Percentiles rank a stretch among this genome's conserved stretches.
These are phyloP conservation scores for Notodonta dromedarius DNA, from an alignment of 2,888 invertebrate genomes.

Conservation along the genomic window DNA sequence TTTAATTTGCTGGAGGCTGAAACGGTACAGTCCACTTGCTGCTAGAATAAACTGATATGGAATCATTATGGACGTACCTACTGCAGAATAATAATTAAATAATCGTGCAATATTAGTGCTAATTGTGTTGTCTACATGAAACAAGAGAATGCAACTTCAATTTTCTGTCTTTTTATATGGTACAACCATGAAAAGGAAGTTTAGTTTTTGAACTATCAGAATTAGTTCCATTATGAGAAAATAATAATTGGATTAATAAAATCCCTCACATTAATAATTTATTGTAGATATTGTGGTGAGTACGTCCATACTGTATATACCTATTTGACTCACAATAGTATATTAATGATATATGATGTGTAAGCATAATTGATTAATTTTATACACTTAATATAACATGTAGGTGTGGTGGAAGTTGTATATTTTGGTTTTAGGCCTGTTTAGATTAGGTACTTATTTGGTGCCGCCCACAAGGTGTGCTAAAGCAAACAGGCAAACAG, in stretches of 20 bases:
- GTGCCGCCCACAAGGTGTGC: background rate
- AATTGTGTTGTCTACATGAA: too few relatives aligned
- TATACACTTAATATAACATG: constrained; percentile 28
- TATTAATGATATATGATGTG: constrained; percentile 40
- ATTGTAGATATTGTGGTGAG: background rate
- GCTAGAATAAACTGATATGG: constrained; percentile 74
- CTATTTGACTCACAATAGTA: constrained; percentile 43
- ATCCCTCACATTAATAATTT: too few relatives aligned
- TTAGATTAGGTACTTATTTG: background rate
- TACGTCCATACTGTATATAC: constrained; percentile 18
- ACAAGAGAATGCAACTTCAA: too few relatives aligned
- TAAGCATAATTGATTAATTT: constrained; percentile 54
- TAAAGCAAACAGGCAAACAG: too few relatives aligned
- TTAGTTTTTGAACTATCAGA: too few relatives aligned
- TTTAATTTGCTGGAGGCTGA: constrained; percentile 95
- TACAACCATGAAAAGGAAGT: too few relatives aligned
- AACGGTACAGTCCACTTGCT: constrained; percentile 95
- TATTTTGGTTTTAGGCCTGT: constrained; percentile 4
- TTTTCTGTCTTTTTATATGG: too few relatives aligned
- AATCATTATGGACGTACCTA: constrained; percentile 12
- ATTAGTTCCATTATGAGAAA: too few relatives aligned
- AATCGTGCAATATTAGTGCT: too few relatives aligned
- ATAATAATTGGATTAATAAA: too few relatives aligned
- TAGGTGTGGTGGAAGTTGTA: constrained; percentile 23
- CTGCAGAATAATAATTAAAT: background rate